Base-by-base conservation (phyloP, 1,140 invertebrate species). In the Acromyrmex echinatior region DNA sequence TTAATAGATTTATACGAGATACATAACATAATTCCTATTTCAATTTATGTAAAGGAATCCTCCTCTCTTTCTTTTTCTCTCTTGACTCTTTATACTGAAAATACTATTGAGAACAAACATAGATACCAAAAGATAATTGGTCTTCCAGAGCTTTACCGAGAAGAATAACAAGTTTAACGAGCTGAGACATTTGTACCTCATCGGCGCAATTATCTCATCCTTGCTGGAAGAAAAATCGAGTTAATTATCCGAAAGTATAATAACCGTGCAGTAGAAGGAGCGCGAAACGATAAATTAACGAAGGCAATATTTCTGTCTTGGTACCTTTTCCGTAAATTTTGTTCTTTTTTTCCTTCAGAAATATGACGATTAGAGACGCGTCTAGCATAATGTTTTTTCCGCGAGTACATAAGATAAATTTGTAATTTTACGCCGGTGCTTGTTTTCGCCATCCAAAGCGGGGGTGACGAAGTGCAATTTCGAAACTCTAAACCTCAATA, bases 181-280 rank as follows among this genome's bases (percentile, higher is more conserved):
- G 90, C 90, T 87, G 90, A 89, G 86, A 89, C 90, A 88, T 91
- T 91, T 87, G 87, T 91, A 89, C 77, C 79, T 91, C 90, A 91
- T 91, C 86, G 90, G 90, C 80, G 90, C 88, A 89, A 91, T 92
- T 92, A 92, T 87, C 79, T 92, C 90, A 60, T 92, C 60, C 62
- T 84, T 74, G 73, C 66, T 87, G 66, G 85, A 92, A 91, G 90
- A 92, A 92, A 92, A 91, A 90, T 92, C 88, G 88, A 90, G 90
- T 92, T 92, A 92, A 92, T 92, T 92, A 91, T 88, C 89, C 90
- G 88, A 90, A 88, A 88, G 85, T 90, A 90, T 91, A 92, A 92
- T 88, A 90, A 86, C 73, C 78, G 68, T 60, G 51, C 39, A 66
- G 77, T 65, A 62, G 49, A 68, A 81, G 53, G 82, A 68, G 79